Evolutionary conservation across 2,888 invertebrate genomes (phyloP).

Genomic region (Eupithecia exiguata): DNA sequence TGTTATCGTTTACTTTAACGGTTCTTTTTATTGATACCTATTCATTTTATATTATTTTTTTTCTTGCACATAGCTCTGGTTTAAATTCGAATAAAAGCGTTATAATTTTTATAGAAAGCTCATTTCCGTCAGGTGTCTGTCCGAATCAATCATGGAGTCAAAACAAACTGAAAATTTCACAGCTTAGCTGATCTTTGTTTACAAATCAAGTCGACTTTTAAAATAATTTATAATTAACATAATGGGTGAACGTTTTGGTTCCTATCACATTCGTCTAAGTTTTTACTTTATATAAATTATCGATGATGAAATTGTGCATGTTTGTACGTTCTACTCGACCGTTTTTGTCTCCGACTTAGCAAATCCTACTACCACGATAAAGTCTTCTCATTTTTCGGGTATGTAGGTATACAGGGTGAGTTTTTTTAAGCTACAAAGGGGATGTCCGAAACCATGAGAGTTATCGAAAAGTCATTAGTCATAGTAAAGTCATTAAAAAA

Average conservation of each 20-base stretch:
- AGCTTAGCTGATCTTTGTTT: neutral
- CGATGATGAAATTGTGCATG: neutral
- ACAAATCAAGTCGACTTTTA: neutral
- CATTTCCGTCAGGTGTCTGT: constrained; percentile 8
- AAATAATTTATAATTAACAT: neutral
- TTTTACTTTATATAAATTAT: neutral
- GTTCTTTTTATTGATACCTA: neutral
- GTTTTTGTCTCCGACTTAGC: too few species aligned
- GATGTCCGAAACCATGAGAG: too few species aligned
- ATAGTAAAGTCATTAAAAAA: too few species aligned
- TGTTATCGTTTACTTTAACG: constrained; percentile 13
- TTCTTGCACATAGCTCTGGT: neutral
- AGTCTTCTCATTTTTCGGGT: too few species aligned
- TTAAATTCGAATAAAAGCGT: constrained; percentile 2
- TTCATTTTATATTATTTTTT: neutral
- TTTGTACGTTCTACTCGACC: too few species aligned
- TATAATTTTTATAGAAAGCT: neutral
- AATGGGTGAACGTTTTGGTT: neutral
- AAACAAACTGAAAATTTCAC: neutral
- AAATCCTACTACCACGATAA: too few species aligned
- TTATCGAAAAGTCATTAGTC: too few species aligned
- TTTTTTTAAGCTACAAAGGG: too few species aligned
- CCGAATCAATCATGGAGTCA: constrained; percentile 6
- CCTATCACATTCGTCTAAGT: neutral
- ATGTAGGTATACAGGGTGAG: too few species aligned